A percentile compares a stretch with the other conserved stretches of the same genome.
Evolutionary conservation across 2,888 invertebrate species (phyloP).

Genomic region (Caenorhabditis sulstoni): DNA sequence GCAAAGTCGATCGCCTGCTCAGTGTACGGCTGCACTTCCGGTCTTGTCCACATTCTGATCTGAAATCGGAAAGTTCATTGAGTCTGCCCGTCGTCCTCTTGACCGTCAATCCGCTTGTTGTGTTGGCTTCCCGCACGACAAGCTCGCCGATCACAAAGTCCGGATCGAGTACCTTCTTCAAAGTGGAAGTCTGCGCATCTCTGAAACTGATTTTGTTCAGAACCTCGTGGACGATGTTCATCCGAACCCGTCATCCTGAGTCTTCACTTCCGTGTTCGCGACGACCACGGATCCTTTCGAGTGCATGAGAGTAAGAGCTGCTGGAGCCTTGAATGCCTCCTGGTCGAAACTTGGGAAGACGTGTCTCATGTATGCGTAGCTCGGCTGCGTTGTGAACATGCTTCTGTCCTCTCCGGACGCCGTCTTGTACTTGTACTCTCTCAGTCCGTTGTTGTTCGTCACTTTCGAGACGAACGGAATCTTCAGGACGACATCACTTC

Average conservation of each 20-base stretch:
- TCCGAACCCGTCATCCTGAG: constrained; percentile 42
- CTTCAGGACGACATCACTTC: constrained; percentile 40
- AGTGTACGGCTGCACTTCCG: constrained; percentile 86
- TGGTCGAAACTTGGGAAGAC: constrained; percentile 62
- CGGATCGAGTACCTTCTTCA: constrained; percentile 47
- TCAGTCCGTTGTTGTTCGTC: constrained; percentile 46
- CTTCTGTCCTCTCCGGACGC: constrained; percentile 26
- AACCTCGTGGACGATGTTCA: too few relatives aligned
- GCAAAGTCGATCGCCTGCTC: constrained; percentile 84
- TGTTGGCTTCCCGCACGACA: constrained; percentile 36
- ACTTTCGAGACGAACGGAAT: constrained; percentile 56
- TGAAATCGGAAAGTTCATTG: constrained; percentile 55
- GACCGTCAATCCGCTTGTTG: constrained; percentile 36
- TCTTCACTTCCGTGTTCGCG: constrained; percentile 44
- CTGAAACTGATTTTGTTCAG: constrained; percentile 13
- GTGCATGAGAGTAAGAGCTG: constrained; percentile 50
- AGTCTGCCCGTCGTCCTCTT: too few relatives aligned
- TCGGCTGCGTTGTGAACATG: constrained; percentile 57
- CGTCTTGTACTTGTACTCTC: constrained; percentile 49
- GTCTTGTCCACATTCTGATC: constrained; percentile 83
- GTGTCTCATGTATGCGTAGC: constrained; percentile 50
- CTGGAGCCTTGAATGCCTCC: constrained; percentile 54
- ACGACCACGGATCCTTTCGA: constrained; percentile 45
- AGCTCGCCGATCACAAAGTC: constrained; percentile 60
- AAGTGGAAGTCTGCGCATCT: constrained; percentile 35